A percentile compares a stretch with the other conserved stretches of the same genome.
These are phyloP conservation scores for Saimiri boliviensis DNA, from an alignment of 2,113 vertebrate species.

Conservation along the genomic window DNA sequence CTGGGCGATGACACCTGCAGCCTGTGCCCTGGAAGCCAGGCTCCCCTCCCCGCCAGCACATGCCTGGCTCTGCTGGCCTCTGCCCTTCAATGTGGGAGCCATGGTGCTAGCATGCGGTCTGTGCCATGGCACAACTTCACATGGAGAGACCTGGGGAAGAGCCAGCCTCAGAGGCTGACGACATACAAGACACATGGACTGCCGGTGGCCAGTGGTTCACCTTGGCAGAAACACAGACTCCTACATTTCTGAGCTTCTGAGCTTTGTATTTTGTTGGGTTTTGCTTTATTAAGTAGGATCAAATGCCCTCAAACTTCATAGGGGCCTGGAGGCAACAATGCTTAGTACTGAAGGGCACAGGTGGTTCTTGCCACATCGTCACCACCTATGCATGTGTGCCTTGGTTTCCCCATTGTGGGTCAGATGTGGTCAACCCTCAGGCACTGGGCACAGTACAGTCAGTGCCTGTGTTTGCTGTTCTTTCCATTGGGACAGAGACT, in stretches of 20 bases:
- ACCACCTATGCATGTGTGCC: fast-evolving
- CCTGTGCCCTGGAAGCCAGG: no score
- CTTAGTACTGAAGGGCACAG: fast-evolving
- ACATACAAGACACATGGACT: not conserved
- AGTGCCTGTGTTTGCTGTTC: not conserved
- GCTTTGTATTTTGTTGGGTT: not conserved
- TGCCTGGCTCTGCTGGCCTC: no score
- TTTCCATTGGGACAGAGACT: not conserved
- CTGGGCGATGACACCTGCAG: fast-evolving
- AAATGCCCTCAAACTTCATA: fast-evolving
- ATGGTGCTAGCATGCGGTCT: fast-evolving
- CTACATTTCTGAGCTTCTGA: not conserved
- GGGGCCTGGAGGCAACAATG: no score
- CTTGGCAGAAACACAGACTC: not conserved
- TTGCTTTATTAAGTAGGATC: no score
- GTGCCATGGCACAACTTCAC: fast-evolving
- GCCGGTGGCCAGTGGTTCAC: not conserved
- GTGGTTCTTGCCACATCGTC: fast-evolving
- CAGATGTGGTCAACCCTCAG: not conserved
- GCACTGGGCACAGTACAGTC: not conserved
- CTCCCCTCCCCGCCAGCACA: no score
- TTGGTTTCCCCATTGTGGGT: not conserved
- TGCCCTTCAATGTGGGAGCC: not conserved
- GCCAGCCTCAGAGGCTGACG: not conserved
- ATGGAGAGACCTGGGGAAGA: not conserved